Conservation (phyloP, 1,140 invertebrate species). For the Heliconius eleuchia region DNA sequence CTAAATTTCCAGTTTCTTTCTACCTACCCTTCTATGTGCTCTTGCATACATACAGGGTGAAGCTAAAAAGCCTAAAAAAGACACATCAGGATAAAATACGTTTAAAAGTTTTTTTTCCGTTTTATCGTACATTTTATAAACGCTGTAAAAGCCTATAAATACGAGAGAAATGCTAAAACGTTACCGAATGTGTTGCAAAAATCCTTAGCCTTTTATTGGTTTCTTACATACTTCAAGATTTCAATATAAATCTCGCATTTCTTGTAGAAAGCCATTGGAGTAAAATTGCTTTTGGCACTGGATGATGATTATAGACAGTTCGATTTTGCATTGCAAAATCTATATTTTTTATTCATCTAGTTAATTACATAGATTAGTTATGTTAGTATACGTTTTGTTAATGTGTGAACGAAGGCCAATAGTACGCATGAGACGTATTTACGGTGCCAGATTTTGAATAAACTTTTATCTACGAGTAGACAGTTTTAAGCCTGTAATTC, state of each 20-base stretch:
- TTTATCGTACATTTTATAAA: neutral
- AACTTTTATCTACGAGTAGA: no score
- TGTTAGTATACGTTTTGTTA: no score
- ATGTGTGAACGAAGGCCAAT: no score
- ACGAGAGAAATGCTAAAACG: neutral
- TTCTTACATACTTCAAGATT: constrained; percentile 8
- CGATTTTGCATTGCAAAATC: neutral
- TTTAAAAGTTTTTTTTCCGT: neutral
- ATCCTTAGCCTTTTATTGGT: constrained; percentile 2
- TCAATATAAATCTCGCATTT: neutral
- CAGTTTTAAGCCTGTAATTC: no score
- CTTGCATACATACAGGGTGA: no score
- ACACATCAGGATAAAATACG: neutral
- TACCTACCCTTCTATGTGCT: no score
- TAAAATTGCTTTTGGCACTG: neutral
- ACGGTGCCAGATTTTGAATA: no score
- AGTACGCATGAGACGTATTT: no score
- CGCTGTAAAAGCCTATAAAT: constrained; percentile 1
- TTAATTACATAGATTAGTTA: no score
- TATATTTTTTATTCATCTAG: neutral
- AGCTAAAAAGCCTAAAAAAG: neutral
- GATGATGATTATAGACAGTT: neutral
- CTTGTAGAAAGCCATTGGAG: neutral
- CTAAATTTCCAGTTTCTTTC: no score
- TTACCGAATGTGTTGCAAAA: neutral